Base-by-base conservation (phyloP, 2,797 vertebrate genomes). In the Hoplostethus mediterraneus region DNA sequence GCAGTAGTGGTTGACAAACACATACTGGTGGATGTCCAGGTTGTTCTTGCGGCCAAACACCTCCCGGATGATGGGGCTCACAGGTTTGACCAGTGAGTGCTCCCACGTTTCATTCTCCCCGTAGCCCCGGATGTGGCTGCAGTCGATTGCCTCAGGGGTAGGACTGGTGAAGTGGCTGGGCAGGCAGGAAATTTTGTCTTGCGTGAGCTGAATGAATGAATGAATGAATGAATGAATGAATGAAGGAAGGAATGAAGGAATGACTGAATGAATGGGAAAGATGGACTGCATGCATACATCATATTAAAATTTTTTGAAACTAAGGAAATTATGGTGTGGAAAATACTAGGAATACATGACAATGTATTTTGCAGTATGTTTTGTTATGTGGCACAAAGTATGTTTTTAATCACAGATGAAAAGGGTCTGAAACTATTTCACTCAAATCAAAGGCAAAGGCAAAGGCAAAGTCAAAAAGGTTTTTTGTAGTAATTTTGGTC, bases 111-210 rank as follows among this genome's bases (percentile, higher is more conserved):
- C 82, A 0, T 94, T 95, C 25, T 84, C 74, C 28, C 63, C 80
- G 66, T 90, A 86, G 16, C 75, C 84, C 0, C 83, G 85, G 67
- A 96, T 90, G 75, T 96, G 86, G 86, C 79, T 93, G 86, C 96
- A 97, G 2, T 94, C 81, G 11, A 93, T 90, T 6, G 88, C 91
- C 4, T 92, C 87, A 0, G 86, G 82, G 0, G 92, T 92, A 1
- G 81, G 77, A 52, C 87, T 94, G 52, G 91, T 90, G 53, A 93
- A 84, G 3, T 89, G 96, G 76, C 91, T 96, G 16, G 97, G 97
- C 59, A 97, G 94, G 67, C 96, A 98, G 0, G 96, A 89, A 47
- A 98, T 97, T 89, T 97, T 97, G 75, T 98, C 96, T 71, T 97
- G 96, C 0, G 97, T 97, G 67, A 97, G 94, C 97, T 98, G 79